Base-by-base conservation (phyloP, 1,140 invertebrate species). In the Zophobas morio region DNA sequence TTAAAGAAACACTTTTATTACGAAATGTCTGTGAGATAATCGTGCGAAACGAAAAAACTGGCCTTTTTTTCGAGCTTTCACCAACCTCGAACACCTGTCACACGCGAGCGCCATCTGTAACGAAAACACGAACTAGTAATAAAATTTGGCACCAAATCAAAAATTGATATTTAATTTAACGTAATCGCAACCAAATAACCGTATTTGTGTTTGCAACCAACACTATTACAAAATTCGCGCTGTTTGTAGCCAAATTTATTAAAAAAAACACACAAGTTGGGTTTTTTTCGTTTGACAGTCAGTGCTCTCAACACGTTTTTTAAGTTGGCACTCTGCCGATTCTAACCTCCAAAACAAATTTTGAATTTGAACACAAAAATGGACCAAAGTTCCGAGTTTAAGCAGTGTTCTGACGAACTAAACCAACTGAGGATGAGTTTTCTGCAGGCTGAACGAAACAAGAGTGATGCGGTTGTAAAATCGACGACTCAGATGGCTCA, bases 81-180 rank as follows among this genome's bases (percentile, higher is more conserved):
- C 60, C 39, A 39, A 66, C 60, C 60, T 66, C 60, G 8, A 39
- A 66, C 60, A 66, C 60, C 60, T 66, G 60, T 66, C 60, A 66
- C 40, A 66, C 60, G 39, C 39, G 8, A 42, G 60, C 60, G 60
- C 60, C 60, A 6, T 47, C 40, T 66, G 34, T 36, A 63, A 37
- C 54, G 1, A 60, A 66, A 42, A 4, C 2, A 4, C 20, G 46
- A 66, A 5, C 3, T n/a, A 46, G 6, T 3, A 46, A 46, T 46
- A 46, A 46, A n/a, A n/a, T n/a, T n/a, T n/a, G n/a, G n/a, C n/a
- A n/a, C n/a, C n/a, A n/a, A n/a, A n/a, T n/a, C n/a, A n/a, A n/a
- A n/a, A n/a, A n/a, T n/a, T n/a, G n/a, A n/a, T n/a, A n/a, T n/a
- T 46, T 46, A 3, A 46, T 46, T 46, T 46, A 3, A 46, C 42